phyloP scores from a whole-genome alignment of 2,797 vertebrate species.

The Anniella stebbinsi region DNA sequence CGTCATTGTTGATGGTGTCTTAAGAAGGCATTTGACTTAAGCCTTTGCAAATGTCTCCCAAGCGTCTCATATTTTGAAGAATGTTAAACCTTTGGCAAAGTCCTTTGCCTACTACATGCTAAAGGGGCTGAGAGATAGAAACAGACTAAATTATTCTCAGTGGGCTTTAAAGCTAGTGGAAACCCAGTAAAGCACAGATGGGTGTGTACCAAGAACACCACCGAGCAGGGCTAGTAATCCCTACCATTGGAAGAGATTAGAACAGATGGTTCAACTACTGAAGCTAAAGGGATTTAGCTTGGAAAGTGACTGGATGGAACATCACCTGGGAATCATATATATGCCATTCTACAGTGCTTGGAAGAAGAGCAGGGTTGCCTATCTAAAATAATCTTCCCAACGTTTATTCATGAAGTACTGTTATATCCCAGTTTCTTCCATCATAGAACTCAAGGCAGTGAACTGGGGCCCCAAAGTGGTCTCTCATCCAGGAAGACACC shows the following conservation, averaged over 20 bases:
- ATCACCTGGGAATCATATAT: not conserved
- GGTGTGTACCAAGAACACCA: not conserved
- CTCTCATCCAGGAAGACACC: not conserved
- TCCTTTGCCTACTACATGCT: slow-evolving; percentile 5
- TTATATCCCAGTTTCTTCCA: not conserved
- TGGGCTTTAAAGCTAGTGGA: slow-evolving; percentile 5
- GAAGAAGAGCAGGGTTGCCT: not conserved
- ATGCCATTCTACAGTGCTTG: not conserved
- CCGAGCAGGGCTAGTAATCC: not conserved
- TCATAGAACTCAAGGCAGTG: not conserved
- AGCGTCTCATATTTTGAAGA: slow-evolving; percentile 23
- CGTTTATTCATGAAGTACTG: not conserved
- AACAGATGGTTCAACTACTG: not conserved
- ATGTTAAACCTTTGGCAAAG: slow-evolving; percentile 38
- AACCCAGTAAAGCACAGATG: slow-evolving; percentile 9
- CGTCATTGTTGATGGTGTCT: slow-evolving; percentile 12
- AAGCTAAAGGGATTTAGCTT: not conserved
- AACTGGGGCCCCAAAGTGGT: not conserved
- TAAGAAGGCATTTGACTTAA: slow-evolving; percentile 40
- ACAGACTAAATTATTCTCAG: slow-evolving; percentile 2
- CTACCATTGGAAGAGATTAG: not conserved
- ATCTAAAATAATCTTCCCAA: not conserved
- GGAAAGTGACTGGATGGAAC: not conserved
- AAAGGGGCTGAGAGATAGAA: slow-evolving; percentile 1
- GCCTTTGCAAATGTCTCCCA: slow-evolving; percentile 34